Base-by-base conservation (phyloP, 2,888 invertebrate species). In the Netelia inedita region DNA sequence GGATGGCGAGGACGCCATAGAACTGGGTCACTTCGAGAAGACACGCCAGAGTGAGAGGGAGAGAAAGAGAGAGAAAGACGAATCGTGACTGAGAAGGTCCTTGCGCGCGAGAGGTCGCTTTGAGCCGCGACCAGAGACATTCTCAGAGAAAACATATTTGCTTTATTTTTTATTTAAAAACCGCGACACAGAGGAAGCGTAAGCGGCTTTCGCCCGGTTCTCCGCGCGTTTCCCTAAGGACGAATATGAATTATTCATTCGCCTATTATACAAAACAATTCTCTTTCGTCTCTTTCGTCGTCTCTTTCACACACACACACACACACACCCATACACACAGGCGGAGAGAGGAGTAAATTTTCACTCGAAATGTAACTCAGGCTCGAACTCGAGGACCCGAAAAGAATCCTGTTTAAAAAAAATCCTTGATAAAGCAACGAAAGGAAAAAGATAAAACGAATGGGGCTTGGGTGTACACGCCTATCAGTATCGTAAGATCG, bases 1-100 rank as follows among this genome's bases (percentile, higher is more conserved):
- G 28, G 71, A 50, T 53, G 46, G 23, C 55, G 74, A 50, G 19
- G 50, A 76, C 63, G 74, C 69, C 79, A 82, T 74, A 75, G 71
- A 87, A 87, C 82, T 87, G 81, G 87, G 87, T 87, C 87, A 87
- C 78, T 85, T 85, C 59, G 73, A 55, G 57, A 63, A 61, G 46
- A 11, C 11, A 19, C 74, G 53, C 63, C 46, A 63, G 35, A 61
- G 59, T 50, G 35, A 55, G 23, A 74, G 19, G 50, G 53, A 61
- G 59, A 63, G 35, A 55, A 46, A 74, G 19, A 63, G 53, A 6
- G 66, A 53, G 66, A 61, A 61, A 63, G 55, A 55, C 35, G 57
- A 21, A 71, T 35, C 57, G n/a, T 43, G 43, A n/a, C 19, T 65
- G n/a, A 57, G 80, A 80, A 74, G 84, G 74, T 81, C 84, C 84